phyloP scores from a whole-genome alignment of 2,888 invertebrate species.

The Oxyteleia sp. region DNA sequence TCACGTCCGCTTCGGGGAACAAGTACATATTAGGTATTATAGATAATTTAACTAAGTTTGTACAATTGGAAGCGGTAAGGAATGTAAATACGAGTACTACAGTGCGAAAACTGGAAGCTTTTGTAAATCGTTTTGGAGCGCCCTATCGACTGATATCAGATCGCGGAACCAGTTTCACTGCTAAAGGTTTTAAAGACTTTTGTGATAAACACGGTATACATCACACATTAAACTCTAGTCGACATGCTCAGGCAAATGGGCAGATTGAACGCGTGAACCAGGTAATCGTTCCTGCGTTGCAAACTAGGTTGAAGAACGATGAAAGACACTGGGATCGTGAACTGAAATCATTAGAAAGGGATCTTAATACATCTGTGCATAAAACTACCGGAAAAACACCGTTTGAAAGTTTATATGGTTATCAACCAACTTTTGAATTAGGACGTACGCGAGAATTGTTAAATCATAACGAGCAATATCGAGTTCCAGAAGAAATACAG shows the following conservation, averaged over 20 bases:
- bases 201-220: background rate
- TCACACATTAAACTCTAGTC: constrained; percentile 10
- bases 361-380: constrained; percentile 15
- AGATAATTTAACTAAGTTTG: constrained; percentile 75
- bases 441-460: background rate
- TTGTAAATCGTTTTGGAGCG: constrained; percentile 15
- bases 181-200: background rate
- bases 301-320: background rate
- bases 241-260: constrained; percentile 15
- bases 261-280: constrained; percentile 19
- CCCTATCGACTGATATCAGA: constrained; percentile 4
- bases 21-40: constrained; percentile 73
- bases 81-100: constrained; percentile 21
- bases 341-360: constrained; percentile 2
- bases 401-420: constrained; percentile 63
- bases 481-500: background rate
- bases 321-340: constrained; percentile 8
- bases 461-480: background rate
- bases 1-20: constrained; percentile 56
- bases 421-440: constrained; percentile 34
- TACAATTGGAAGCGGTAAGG: constrained; percentile 19
- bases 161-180: constrained; percentile 1
- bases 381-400: constrained; percentile 60
- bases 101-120: constrained; percentile 19
- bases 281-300: background rate